These are phyloP conservation scores for Caerostris extrusa DNA, from an alignment of 1,140 invertebrate species.

Conservation along the genomic window DNA sequence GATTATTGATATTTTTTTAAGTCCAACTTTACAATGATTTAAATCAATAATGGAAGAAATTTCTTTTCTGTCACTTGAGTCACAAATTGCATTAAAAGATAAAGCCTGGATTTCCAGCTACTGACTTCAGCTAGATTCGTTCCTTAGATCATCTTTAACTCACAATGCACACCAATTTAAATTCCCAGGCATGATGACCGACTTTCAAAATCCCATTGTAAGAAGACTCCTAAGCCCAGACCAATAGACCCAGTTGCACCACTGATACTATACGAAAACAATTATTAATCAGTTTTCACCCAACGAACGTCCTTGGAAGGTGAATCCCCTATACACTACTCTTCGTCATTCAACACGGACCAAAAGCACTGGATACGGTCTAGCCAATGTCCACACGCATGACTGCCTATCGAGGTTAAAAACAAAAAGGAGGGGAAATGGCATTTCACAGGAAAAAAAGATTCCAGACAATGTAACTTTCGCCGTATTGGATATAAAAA, in stretches of 20 bases:
- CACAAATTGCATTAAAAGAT: background rate
- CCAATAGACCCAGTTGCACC: background rate
- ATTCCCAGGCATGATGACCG: background rate
- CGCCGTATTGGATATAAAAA: background rate
- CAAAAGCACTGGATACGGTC: background rate
- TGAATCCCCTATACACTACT: background rate
- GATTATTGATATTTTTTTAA: too few species aligned
- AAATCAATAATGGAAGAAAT: too few species aligned
- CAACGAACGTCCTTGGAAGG: background rate
- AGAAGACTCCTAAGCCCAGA: background rate
- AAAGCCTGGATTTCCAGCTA: background rate
- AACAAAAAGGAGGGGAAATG: constrained; percentile 21
- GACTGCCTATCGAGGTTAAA: constrained; percentile 16
- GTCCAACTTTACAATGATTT: too few species aligned
- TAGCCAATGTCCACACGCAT: constrained; percentile 25
- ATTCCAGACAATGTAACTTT: constrained; percentile 22
- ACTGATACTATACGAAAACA: background rate
- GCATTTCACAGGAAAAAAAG: background rate
- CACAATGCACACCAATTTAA: background rate
- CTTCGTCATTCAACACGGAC: background rate
- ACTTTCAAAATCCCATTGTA: background rate
- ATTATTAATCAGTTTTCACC: background rate
- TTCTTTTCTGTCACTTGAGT: too few species aligned
- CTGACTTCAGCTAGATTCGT: background rate
- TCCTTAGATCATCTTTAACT: background rate